Conservation (phyloP, 2,797 vertebrate species). For the Malacoraja senta region DNA sequence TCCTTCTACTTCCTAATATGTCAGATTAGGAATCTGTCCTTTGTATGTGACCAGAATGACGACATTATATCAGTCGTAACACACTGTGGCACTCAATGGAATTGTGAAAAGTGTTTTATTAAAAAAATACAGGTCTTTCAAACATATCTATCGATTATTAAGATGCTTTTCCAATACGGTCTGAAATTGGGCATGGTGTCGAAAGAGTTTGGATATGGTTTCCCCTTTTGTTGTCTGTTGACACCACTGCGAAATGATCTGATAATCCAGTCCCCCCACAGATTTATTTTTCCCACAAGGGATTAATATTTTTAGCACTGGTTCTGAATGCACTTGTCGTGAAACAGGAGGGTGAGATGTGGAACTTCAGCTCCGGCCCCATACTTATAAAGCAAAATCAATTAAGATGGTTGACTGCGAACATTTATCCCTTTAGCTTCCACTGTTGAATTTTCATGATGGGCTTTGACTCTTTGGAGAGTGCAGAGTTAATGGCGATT, state of each 20-base stretch:
- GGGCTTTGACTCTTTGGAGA: slow-evolving; percentile 89
- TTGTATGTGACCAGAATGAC: no score
- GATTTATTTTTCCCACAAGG: slow-evolving; percentile 65
- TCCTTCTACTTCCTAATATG: background rate
- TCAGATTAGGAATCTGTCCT: background rate
- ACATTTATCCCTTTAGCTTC: slow-evolving; percentile 98
- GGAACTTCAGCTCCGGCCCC: slow-evolving; percentile 74
- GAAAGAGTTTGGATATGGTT: slow-evolving; percentile 69
- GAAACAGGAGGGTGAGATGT: slow-evolving; percentile 76
- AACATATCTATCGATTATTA: slow-evolving; percentile 46
- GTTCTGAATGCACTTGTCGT: slow-evolving; percentile 74
- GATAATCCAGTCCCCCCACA: slow-evolving; percentile 66
- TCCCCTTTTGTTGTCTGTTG: slow-evolving; percentile 64
- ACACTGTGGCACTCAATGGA: no score
- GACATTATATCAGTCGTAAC: no score
- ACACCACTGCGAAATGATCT: slow-evolving; percentile 72
- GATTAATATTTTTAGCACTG: slow-evolving; percentile 72
- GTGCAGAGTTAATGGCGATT: slow-evolving; percentile 96
- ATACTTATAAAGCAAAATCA: slow-evolving; percentile 97
- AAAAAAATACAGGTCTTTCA: no score
- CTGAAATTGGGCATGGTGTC: slow-evolving; percentile 63
- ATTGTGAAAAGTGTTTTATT: no score
- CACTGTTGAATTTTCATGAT: slow-evolving; percentile 99
- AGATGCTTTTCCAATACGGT: slow-evolving; percentile 69
- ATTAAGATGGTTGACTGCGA: slow-evolving; percentile 94